These are phyloP conservation scores for Chiroxiphia lanceolata DNA, from an alignment of 2,797 vertebrate species.

Conservation along the genomic window DNA sequence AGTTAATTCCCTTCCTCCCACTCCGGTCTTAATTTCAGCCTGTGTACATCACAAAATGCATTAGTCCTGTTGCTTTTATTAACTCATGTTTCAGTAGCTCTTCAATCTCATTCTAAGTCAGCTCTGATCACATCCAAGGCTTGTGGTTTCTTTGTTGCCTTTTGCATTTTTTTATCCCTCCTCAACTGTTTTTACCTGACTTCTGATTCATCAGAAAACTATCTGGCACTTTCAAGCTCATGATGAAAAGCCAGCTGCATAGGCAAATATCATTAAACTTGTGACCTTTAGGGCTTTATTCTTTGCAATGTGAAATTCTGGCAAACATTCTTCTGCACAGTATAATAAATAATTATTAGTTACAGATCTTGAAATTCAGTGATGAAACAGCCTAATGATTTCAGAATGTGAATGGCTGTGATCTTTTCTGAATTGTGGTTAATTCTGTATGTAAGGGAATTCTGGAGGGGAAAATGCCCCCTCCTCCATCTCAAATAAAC, in stretches of 20 bases:
- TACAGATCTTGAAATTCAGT: not conserved
- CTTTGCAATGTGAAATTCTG: not conserved
- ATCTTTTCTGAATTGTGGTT: not conserved
- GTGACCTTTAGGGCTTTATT: not conserved
- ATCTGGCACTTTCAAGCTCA: not conserved
- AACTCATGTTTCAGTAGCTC: conserved; percentile 1
- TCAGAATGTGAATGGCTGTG: not conserved
- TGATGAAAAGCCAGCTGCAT: not conserved
- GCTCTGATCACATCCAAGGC: conserved; percentile 2
- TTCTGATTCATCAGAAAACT: conserved; percentile 10
- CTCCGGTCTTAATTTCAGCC: not conserved
- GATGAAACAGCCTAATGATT: not conserved
- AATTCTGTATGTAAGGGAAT: not conserved
- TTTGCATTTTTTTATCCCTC: not conserved
- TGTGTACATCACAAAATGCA: not conserved
- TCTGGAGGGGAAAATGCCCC: not conserved
- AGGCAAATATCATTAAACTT: not conserved
- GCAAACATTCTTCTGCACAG: not conserved
- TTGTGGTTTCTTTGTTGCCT: not conserved
- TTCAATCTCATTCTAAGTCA: not conserved
- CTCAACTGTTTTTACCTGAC: not conserved
- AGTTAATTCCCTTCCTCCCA: not conserved
- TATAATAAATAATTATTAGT: not conserved
- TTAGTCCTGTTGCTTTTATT: conserved; percentile 34
- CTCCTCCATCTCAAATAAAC: not conserved